Conservation (phyloP, 2,113 vertebrate species). For the Okapia johnstoni region DNA sequence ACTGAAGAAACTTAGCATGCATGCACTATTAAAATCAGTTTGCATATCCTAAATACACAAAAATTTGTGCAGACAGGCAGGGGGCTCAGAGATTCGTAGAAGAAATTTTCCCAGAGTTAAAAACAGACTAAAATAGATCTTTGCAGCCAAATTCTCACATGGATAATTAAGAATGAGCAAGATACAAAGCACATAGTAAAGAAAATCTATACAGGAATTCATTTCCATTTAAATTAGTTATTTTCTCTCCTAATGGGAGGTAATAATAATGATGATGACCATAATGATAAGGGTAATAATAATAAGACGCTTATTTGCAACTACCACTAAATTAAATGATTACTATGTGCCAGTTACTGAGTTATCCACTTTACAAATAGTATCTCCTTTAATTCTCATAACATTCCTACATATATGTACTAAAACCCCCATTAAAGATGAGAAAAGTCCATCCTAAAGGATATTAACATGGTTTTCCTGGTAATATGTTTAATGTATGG, state of each 20-base stretch:
- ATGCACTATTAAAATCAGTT: not conserved
- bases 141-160: not conserved
- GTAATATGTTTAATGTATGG: not conserved
- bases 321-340: not conserved
- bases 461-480: not conserved
- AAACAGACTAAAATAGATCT: not conserved
- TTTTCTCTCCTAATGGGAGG: conserved; percentile 7
- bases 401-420: not conserved
- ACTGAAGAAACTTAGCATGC: not conserved
- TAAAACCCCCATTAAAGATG: not conserved
- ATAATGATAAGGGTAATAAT: not conserved
- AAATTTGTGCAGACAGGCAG: not conserved
- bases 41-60: not conserved
- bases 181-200: not conserved
- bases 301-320: not conserved
- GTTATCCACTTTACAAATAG: not conserved
- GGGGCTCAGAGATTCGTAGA: not conserved
- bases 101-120: not conserved
- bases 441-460: not conserved
- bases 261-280: not conserved
- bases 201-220: conserved; percentile 2
- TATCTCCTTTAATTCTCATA: not conserved
- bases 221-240: conserved; percentile 29
- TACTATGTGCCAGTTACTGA: not conserved
- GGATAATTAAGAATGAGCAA: conserved; percentile 11